Evolutionary conservation across 92 coral and sea anemone genomes (phyloP).

Genomic region (Phenganax stokvisi): DNA sequence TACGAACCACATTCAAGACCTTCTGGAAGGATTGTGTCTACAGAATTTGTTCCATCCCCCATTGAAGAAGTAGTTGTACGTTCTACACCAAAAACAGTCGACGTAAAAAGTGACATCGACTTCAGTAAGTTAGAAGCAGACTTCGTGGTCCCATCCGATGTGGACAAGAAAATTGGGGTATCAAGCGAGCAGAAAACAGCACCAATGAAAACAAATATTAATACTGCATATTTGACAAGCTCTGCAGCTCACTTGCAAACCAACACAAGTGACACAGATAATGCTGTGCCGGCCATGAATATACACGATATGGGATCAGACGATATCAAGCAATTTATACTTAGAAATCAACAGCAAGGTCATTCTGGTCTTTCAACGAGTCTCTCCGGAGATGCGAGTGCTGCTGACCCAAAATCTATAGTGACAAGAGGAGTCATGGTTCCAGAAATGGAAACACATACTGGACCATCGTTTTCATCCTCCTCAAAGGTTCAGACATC

Average conservation of each 20-base stretch:
- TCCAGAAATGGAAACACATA: constrained; percentile 10
- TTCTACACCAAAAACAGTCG: neutral
- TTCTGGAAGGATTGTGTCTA: neutral
- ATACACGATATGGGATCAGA: constrained; percentile 20
- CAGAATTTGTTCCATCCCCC: neutral
- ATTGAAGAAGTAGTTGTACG: constrained; percentile 3
- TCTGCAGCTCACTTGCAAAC: constrained; percentile 6
- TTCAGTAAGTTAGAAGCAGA: neutral
- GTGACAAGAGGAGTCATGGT: neutral
- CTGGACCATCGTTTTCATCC: constrained; percentile 1
- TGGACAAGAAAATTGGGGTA: neutral
- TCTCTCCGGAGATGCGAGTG: neutral
- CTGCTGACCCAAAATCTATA: neutral
- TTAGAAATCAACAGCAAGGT: constrained; percentile 23
- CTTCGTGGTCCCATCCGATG: neutral
- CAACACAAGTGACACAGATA: constrained; percentile 10
- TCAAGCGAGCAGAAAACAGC: neutral
- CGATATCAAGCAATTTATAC: constrained; percentile 30
- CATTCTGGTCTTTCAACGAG: constrained; percentile 19
- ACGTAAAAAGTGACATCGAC: constrained; percentile 13
- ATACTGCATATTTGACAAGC: neutral
- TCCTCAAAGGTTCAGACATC: neutral
- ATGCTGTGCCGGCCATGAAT: neutral
- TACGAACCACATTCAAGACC: neutral
- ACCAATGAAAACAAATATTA: neutral